Evolutionary conservation across 2,797 vertebrate species (phyloP).

Genomic region (Graptemys geographica): DNA sequence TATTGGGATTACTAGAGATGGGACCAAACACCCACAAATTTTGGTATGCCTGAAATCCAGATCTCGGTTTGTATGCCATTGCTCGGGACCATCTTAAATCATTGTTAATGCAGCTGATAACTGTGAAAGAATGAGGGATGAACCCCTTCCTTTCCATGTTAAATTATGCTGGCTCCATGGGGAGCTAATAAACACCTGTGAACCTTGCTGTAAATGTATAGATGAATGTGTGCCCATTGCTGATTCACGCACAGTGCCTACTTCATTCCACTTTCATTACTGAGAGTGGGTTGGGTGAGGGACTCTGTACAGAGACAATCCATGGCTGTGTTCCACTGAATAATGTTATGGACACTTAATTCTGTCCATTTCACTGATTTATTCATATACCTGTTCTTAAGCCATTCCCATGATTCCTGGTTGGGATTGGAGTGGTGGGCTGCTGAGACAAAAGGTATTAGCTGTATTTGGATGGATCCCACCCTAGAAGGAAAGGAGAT

Average conservation of each 20-base stretch:
- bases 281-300: constrained; percentile 7
- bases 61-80: neutral
- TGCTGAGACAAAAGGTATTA: neutral
- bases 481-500: neutral
- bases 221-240: neutral
- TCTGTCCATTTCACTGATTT: constrained; percentile 7
- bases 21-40: neutral
- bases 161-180: neutral
- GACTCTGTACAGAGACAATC: constrained; percentile 5
- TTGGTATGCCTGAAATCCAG: neutral
- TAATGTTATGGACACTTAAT: neutral
- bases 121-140: neutral
- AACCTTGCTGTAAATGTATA: neutral
- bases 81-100: neutral
- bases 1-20: neutral
- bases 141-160: neutral
- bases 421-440: neutral
- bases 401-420: neutral
- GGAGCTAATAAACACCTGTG: neutral
- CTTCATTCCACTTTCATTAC: constrained; percentile 14
- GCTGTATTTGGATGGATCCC: neutral
- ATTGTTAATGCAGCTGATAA: neutral
- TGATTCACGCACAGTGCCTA: constrained; percentile 39
- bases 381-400: neutral
- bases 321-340: constrained; percentile 1